These are phyloP conservation scores for Rhynchomys soricoides DNA, from an alignment of 2,113 vertebrate species.

Conservation along the genomic window DNA sequence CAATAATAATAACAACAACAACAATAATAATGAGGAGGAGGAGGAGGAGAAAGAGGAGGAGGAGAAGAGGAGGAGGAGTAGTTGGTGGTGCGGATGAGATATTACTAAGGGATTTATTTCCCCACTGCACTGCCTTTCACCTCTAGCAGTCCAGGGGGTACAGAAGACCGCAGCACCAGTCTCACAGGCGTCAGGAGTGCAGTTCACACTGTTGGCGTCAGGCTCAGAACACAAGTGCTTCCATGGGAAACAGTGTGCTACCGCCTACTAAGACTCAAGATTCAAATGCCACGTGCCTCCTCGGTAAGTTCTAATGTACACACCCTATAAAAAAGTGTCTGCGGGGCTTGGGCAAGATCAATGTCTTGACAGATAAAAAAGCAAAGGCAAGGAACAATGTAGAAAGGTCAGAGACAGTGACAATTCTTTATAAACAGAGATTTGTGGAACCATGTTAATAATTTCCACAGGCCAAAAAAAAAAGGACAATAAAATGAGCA, in stretches of 20 bases:
- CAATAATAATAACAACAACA: no score
- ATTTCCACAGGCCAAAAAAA: background rate
- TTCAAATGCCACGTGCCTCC: background rate
- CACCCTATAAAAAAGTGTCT: background rate
- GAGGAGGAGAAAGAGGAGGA: no score
- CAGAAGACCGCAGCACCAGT: background rate
- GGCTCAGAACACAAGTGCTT: constrained; percentile 4
- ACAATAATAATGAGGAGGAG: no score
- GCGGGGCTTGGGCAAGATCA: background rate
- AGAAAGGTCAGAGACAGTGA: background rate
- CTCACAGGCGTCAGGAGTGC: background rate
- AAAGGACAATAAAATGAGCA: constrained; percentile 28
- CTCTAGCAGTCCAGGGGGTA: background rate
- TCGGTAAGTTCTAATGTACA: background rate
- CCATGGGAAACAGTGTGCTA: background rate
- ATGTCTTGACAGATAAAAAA: background rate
- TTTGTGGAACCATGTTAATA: background rate
- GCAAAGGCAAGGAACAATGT: background rate
- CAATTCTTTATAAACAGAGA: background rate
- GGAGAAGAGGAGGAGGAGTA: no score
- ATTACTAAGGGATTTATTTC: background rate
- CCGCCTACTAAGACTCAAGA: background rate
- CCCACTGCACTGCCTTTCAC: background rate
- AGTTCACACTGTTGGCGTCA: background rate
- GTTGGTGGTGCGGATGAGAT: background rate